These are phyloP conservation scores for Theristicus caerulescens DNA, from an alignment of 2,113 vertebrate genomes.

Conservation along the genomic window DNA sequence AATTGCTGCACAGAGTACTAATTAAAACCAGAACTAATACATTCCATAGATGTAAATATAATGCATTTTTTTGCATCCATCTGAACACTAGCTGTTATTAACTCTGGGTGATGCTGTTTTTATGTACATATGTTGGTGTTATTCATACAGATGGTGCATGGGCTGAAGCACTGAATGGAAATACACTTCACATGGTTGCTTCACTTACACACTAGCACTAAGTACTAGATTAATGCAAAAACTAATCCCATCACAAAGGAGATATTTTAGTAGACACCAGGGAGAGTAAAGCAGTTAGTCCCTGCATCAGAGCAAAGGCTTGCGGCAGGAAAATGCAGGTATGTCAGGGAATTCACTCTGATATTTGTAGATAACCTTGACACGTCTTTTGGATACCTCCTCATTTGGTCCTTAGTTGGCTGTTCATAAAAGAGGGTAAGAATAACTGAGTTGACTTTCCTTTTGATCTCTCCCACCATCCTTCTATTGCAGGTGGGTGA, in stretches of 20 bases:
- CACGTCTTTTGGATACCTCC: background rate
- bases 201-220: background rate
- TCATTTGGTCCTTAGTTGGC: background rate
- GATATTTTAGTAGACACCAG: background rate
- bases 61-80: background rate
- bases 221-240: background rate
- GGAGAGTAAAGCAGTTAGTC: background rate
- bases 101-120: background rate
- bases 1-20: background rate
- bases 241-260: background rate
- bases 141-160: background rate
- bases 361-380: background rate
- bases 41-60: background rate
- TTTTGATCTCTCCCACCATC: background rate
- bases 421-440: background rate
- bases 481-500: background rate
- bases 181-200: background rate
- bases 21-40: constrained; percentile 31
- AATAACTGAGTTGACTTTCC: background rate
- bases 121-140: background rate
- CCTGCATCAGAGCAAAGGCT: background rate
- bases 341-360: background rate
- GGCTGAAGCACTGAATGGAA: background rate
- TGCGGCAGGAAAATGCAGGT: background rate
- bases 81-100: background rate